Evolutionary conservation across 35 echinoderm and acorn worm genomes (phyloP), one percentile per base, ranked within the genome.

Genomic region (Amphiura filiformis): DNA sequence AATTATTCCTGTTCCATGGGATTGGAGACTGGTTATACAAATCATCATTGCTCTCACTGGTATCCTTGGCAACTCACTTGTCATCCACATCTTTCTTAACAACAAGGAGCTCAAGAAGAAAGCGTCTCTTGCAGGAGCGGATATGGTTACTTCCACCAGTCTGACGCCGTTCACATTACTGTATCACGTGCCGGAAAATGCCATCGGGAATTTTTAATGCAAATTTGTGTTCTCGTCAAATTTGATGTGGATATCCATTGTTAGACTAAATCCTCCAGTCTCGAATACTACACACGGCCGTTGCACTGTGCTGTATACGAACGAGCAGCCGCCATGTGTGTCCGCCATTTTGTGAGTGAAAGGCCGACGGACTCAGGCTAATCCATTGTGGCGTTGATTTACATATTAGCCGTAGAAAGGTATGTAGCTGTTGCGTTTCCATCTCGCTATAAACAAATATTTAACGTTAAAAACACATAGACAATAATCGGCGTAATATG

Each of bases 401-500:
- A n/a, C 1, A 39, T 91, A 12, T 87, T 97, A 14, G 86, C 95
- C 0, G 83, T 91, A 36, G 95, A 97, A 76, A 76, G 95, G 22
- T 97, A 97, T 65, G 76, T 97, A 17, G 95, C 95, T 0, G 92
- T 97, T 31, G 90, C 93, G 20, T 84, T 91, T 76, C 92, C 95
- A 13, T 76, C 91, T 26, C 90, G 52, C 20, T 94, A 97, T 57
- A 56, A 84, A 23, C 47, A 40, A 36, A 35, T 91, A 39, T 94
- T 94, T 75, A 86, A 47, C 34, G 78, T 65, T 26, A 77, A 77
- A n/a, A 64, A 83, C 23, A 82, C 84, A 12, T 56, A 78, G 70
- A 28, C 47, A 17, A 84, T 94, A 12, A 79, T 94, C 31, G 33
- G 82, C 42, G 28, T 83, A 9, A 77, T 91, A 32, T 94, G 93